Conservation (phyloP, 2,888 invertebrate species). For the Brachypalpus laphriformis region DNA sequence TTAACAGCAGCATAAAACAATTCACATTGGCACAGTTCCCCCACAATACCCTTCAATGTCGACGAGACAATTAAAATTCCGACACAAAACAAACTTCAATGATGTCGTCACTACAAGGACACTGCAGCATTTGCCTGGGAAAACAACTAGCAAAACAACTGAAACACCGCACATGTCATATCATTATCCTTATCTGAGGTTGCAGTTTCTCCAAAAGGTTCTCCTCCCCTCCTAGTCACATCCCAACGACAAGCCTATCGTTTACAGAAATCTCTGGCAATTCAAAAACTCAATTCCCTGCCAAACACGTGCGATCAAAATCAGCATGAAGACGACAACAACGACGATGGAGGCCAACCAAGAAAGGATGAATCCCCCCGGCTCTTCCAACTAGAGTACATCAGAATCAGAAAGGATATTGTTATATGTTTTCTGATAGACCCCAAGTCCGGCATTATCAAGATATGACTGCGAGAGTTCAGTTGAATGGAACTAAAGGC, state of each 20-base stretch:
- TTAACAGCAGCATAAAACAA: not conserved
- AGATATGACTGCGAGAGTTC: slow-evolving; percentile 44
- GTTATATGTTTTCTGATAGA: slow-evolving; percentile 37
- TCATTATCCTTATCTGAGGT: slow-evolving; percentile 71
- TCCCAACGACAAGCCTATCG: slow-evolving; percentile 54
- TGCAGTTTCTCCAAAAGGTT: slow-evolving; percentile 54
- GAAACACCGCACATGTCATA: slow-evolving; percentile 56
- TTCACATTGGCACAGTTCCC: slow-evolving; percentile 31
- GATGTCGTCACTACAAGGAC: slow-evolving; percentile 53
- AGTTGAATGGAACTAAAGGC: slow-evolving; percentile 20
- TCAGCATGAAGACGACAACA: slow-evolving; percentile 48
- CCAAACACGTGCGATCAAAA: slow-evolving; percentile 72
- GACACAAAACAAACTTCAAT: slow-evolving; percentile 19
- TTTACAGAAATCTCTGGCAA: slow-evolving; percentile 65
- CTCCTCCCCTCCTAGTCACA: slow-evolving; percentile 14
- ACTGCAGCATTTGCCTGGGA: slow-evolving; percentile 56
- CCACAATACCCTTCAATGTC: not conserved
- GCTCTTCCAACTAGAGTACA: not conserved
- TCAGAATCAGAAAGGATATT: slow-evolving; percentile 40
- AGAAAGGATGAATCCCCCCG: slow-evolving; percentile 5
- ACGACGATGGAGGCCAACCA: slow-evolving; percentile 9
- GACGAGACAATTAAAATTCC: slow-evolving; percentile 62
- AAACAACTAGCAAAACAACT: slow-evolving; percentile 47
- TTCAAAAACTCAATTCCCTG: slow-evolving; percentile 43
- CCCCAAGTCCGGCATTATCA: slow-evolving; percentile 47